These are phyloP conservation scores for Trichonephila clavipes DNA, from an alignment of 1,140 invertebrate genomes.

Conservation along the genomic window DNA sequence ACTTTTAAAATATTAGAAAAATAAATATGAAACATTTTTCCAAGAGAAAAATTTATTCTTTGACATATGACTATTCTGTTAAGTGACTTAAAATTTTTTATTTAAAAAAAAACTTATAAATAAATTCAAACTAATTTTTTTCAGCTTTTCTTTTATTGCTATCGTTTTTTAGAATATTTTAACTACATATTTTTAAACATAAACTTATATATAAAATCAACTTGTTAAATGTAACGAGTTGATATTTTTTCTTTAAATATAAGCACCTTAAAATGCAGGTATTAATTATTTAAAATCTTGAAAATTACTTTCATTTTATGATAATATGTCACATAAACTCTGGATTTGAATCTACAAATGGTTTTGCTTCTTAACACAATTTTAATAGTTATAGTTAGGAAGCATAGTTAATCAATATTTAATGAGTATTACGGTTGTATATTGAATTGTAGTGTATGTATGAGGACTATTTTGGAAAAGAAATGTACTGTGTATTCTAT, in stretches of 20 bases:
- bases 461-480: constrained; percentile 67
- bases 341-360: constrained; percentile 77
- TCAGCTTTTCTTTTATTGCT: no score
- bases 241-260: background rate
- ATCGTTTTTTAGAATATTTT: no score
- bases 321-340: background rate
- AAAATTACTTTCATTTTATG: background rate
- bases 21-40: background rate
- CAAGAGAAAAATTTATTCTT: no score
- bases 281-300: background rate
- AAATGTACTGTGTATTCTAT: no score
- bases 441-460: constrained; percentile 11
- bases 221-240: background rate
- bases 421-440: background rate
- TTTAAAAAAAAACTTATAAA: background rate
- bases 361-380: background rate
- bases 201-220: background rate
- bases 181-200: no score
- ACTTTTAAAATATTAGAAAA: background rate
- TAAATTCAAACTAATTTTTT: no score
- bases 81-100: background rate
- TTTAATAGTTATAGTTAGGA: constrained; percentile 1
- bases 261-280: background rate
- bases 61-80: background rate
- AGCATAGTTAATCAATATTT: background rate